A percentile compares a stretch with the other conserved stretches of the same genome.
These are phyloP conservation scores for Sycon ciliatum DNA, from an alignment of 37 sponge, comb jelly and placozoan species.

Conservation along the genomic window DNA sequence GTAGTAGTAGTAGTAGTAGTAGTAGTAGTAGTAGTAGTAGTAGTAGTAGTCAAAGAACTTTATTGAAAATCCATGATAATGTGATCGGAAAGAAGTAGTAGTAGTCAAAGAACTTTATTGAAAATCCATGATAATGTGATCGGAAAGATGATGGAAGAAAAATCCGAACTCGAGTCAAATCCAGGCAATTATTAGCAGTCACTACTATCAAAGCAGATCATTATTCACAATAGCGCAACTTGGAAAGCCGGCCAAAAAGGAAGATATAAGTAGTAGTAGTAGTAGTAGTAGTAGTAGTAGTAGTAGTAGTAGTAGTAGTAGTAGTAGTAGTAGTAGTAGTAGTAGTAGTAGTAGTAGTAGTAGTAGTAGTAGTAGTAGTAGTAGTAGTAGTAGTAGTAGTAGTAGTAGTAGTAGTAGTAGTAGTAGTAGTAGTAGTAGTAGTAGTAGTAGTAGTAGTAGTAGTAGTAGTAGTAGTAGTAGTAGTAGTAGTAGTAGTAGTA, in stretches of 20 bases:
- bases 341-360: constrained; percentile 8
- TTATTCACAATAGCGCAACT: no score
- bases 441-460: constrained; percentile 8
- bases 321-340: constrained; percentile 8
- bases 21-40: constrained; percentile 6
- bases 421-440: constrained; percentile 6
- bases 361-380: constrained; percentile 6
- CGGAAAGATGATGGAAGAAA: no score
- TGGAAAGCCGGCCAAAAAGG: no score
- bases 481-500: constrained; percentile 6
- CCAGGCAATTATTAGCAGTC: no score
- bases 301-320: constrained; percentile 6
- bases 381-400: constrained; percentile 8
- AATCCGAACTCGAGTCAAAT: no score
- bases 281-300: constrained; percentile 8
- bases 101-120: no score
- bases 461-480: constrained; percentile 8
- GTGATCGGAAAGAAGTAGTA: no score
- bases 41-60: no score
- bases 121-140: no score
- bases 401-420: constrained; percentile 8
- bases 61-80: no score
- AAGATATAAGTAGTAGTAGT: no score
- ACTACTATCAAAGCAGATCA: no score
- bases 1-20: constrained; percentile 8